These are phyloP conservation scores for Orbicella faveolata DNA, from an alignment of 64 coral and sea anemone genomes.

Conservation along the genomic window DNA sequence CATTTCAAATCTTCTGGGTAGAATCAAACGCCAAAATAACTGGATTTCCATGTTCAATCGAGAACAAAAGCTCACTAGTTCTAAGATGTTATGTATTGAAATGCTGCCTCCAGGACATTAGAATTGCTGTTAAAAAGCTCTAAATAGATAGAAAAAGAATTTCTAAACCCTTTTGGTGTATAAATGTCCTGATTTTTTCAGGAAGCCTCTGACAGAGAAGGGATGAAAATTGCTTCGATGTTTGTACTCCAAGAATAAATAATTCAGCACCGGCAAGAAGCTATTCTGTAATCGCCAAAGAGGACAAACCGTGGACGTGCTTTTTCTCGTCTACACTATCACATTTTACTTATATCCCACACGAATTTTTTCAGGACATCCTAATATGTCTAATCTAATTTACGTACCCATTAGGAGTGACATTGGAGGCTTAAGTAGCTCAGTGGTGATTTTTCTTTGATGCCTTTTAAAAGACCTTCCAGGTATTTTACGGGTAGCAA, in stretches of 20 bases:
- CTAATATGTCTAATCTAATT: not conserved
- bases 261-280: conserved; percentile 35
- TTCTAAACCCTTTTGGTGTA: not conserved
- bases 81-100: not conserved
- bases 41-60: not conserved
- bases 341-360: not conserved
- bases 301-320: not conserved
- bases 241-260: conserved; percentile 44
- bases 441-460: conserved; percentile 3
- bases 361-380: not conserved
- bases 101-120: too few species aligned
- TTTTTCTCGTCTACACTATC: not conserved
- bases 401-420: not conserved
- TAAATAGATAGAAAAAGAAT: not conserved
- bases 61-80: conserved; percentile 12
- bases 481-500: conserved; percentile 41
- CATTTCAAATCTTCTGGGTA: not conserved
- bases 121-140: not conserved
- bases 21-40: not conserved
- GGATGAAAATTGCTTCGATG: conserved; percentile 19
- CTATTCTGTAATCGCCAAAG: conserved; percentile 15
- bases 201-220: not conserved
- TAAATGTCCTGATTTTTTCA: conserved; percentile 6
- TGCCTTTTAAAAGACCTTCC: conserved; percentile 31
- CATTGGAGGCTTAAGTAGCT: not conserved